A percentile compares a stretch with the other conserved stretches of the same genome.
phyloP scores from a whole-genome alignment of 1,140 invertebrate species.

The Coenobita brevimanus region DNA sequence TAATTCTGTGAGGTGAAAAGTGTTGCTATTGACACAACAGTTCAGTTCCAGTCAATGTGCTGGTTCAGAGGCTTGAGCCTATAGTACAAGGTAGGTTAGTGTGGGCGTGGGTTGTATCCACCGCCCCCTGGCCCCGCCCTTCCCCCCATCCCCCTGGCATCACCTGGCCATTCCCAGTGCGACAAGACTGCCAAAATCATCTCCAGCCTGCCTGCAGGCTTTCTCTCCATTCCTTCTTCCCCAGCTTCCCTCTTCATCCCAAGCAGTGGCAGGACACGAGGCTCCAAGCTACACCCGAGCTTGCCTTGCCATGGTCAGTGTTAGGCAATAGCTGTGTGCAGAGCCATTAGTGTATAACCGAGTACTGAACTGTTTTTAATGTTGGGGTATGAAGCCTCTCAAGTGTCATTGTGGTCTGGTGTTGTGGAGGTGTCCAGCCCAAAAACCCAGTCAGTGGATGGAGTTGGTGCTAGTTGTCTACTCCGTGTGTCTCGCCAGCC shows the following conservation, averaged over 20 bases:
- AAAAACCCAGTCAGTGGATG: not conserved
- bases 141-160: conserved; percentile 37
- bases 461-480: no score
- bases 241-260: not conserved
- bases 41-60: conserved; percentile 7
- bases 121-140: conserved; percentile 38
- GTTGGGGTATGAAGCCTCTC: conserved; percentile 56
- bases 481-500: no score
- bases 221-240: conserved; percentile 28
- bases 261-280: not conserved
- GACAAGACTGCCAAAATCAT: conserved; percentile 64
- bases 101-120: conserved; percentile 66
- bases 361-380: conserved; percentile 54
- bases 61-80: conserved; percentile 55
- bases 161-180: conserved; percentile 61
- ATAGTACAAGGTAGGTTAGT: conserved; percentile 67
- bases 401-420: conserved; percentile 62
- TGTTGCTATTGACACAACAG: conserved; percentile 7
- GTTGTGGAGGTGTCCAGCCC: conserved; percentile 56
- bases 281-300: conserved; percentile 19
- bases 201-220: conserved; percentile 57
- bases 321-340: conserved; percentile 63
- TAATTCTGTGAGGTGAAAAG: not conserved
- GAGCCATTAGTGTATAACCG: conserved; percentile 61
- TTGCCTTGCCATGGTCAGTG: conserved; percentile 63